Evolutionary conservation across 1,140 invertebrate species (phyloP).

Genomic region (Papilio helenus): DNA sequence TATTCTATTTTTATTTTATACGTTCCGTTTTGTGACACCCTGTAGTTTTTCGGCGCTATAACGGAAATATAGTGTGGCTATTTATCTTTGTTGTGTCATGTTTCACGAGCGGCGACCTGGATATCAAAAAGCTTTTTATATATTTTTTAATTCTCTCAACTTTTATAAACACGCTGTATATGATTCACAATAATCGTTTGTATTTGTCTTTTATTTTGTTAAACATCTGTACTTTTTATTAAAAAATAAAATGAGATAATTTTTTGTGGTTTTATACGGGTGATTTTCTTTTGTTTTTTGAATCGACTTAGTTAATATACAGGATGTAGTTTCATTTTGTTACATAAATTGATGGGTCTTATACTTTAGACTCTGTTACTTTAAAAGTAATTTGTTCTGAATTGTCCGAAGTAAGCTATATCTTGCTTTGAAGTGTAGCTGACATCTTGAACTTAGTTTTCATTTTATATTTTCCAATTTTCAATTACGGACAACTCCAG

Average conservation of each 20-base stretch:
- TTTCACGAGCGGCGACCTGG: slow-evolving; percentile 16
- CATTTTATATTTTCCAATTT: slow-evolving; percentile 27
- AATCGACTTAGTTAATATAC: no score
- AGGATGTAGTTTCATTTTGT: no score
- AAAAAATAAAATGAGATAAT: no score
- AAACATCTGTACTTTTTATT: no score
- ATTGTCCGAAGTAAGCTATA: neutral
- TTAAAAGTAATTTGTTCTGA: neutral
- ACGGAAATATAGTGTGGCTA: slow-evolving; percentile 22
- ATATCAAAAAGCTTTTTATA: slow-evolving; percentile 4
- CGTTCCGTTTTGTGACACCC: neutral
- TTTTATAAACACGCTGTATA: neutral
- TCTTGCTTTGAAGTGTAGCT: neutral
- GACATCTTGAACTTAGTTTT: neutral
- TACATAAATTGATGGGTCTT: no score
- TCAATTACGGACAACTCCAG: slow-evolving; percentile 10
- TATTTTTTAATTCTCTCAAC: neutral
- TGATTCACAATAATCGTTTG: neutral
- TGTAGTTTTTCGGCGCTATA: slow-evolving; percentile 11
- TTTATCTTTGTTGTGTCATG: slow-evolving; percentile 27
- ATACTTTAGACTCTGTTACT: no score
- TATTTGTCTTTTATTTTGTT: no score
- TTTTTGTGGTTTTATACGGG: no score
- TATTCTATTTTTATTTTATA: neutral
- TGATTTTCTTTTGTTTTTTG: no score